These are phyloP conservation scores for Ricordea florida DNA, from an alignment of 92 coral and sea anemone genomes.

Conservation along the genomic window DNA sequence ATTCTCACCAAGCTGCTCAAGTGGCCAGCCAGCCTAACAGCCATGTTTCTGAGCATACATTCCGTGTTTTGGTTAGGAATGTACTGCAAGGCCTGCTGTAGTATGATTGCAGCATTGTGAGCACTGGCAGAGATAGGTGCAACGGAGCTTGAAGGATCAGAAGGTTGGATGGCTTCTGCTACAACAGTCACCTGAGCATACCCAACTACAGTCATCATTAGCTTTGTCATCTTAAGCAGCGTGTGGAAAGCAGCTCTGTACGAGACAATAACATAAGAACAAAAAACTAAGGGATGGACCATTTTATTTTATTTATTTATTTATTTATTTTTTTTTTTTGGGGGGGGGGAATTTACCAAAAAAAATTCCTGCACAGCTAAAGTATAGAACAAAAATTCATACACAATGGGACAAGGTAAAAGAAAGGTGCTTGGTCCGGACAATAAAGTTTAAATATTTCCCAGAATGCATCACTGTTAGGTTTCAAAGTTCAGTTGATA, in stretches of 20 bases:
- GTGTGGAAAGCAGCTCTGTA: conserved; percentile 85
- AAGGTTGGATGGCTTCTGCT: conserved; percentile 90
- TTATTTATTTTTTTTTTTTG: no score
- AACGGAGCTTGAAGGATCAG: conserved; percentile 59
- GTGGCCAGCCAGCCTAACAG: conserved; percentile 85
- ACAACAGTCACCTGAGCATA: conserved; percentile 96
- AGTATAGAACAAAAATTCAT: no score
- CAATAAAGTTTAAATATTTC: no score
- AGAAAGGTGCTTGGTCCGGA: no score
- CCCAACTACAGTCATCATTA: conserved; percentile 85
- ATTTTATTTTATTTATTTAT: background rate
- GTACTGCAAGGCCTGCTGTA: conserved; percentile 92
- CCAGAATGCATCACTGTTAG: no score
- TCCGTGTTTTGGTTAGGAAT: conserved; percentile 93
- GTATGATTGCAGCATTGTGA: conserved; percentile 91
- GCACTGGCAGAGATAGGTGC: conserved; percentile 81
- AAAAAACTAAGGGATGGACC: background rate
- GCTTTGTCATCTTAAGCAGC: conserved; percentile 85
- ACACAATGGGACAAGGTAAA: no score
- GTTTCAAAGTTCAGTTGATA: no score
- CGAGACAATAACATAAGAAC: background rate
- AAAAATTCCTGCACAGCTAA: no score
- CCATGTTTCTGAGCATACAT: conserved; percentile 89
- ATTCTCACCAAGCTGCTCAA: conserved; percentile 74
- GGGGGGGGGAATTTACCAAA: no score